phyloP scores from a whole-genome alignment of 2,888 invertebrate species.

The Eurytoma adleriae region DNA sequence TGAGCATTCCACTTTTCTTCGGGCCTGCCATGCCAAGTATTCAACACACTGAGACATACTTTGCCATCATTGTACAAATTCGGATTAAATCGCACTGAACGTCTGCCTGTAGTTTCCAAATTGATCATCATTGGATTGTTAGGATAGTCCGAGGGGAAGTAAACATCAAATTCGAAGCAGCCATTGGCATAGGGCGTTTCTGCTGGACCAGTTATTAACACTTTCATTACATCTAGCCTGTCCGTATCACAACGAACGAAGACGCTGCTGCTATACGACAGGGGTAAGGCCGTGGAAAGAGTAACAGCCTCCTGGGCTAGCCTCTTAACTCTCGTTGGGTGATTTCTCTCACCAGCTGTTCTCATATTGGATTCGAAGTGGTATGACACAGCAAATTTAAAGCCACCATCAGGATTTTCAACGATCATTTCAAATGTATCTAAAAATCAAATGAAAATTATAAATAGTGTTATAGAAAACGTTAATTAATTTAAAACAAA shows the following conservation, averaged over 20 bases:
- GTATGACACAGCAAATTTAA: constrained; percentile 91
- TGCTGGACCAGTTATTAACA: constrained; percentile 93
- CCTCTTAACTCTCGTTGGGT: constrained; percentile 91
- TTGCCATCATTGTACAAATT: constrained; percentile 97
- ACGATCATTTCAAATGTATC: constrained; percentile 95
- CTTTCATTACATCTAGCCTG: constrained; percentile 96
- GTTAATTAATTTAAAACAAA: too few relatives aligned
- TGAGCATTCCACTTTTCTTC: constrained; percentile 99
- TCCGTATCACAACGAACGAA: constrained; percentile 97
- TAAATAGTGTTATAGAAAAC: not conserved
- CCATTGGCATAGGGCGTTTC: constrained; percentile 96
- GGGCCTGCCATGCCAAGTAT: constrained; percentile 97
- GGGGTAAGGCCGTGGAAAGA: constrained; percentile 92
- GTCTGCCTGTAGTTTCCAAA: constrained; percentile 92
- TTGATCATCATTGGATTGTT: constrained; percentile 93
- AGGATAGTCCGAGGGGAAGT: constrained; percentile 90
- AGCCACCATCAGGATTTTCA: constrained; percentile 85
- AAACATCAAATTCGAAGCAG: constrained; percentile 94
- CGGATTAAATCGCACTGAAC: constrained; percentile 93
- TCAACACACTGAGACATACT: constrained; percentile 94
- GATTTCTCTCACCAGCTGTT: constrained; percentile 90
- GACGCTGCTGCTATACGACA: constrained; percentile 95
- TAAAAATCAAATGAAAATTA: constrained; percentile 70
- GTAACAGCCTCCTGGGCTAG: constrained; percentile 97
- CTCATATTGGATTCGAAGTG: constrained; percentile 93